A percentile compares a stretch with the other conserved stretches of the same genome.
phyloP scores from a whole-genome alignment of 2,797 vertebrate genomes.

The Falco biarmicus region DNA sequence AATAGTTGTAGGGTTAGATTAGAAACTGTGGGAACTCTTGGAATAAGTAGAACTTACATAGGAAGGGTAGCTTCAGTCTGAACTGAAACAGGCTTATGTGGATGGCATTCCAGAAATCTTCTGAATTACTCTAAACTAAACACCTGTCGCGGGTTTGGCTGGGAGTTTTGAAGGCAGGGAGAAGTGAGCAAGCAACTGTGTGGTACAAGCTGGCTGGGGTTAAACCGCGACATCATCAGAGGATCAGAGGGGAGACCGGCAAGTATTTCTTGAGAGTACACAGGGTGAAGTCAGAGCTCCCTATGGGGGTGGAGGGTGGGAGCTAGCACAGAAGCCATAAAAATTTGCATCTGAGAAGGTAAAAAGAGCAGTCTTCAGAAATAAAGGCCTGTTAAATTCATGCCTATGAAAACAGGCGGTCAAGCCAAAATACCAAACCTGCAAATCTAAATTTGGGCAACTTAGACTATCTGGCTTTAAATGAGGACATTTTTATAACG shows the following conservation, averaged over 20 bases:
- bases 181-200: too few species aligned
- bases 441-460: not conserved
- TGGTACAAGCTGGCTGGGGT: too few species aligned
- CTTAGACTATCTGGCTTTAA: not conserved
- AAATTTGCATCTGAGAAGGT: not conserved
- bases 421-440: not conserved
- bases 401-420: not conserved
- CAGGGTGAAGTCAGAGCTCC: not conserved
- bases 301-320: rapidly evolving
- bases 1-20: not conserved
- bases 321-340: not conserved
- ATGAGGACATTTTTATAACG: not conserved
- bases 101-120: not conserved
- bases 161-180: too few species aligned
- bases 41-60: not conserved
- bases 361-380: not conserved
- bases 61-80: not conserved
- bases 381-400: not conserved
- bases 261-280: not conserved
- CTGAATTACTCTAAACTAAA: not conserved
- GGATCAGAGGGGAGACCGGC: not conserved
- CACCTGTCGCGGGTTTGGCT: too few species aligned
- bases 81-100: not conserved
- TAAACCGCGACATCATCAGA: not conserved
- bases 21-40: not conserved